These are phyloP conservation scores for Puntigrus tetrazona DNA, from an alignment of 2,113 vertebrate species.

Conservation along the genomic window DNA sequence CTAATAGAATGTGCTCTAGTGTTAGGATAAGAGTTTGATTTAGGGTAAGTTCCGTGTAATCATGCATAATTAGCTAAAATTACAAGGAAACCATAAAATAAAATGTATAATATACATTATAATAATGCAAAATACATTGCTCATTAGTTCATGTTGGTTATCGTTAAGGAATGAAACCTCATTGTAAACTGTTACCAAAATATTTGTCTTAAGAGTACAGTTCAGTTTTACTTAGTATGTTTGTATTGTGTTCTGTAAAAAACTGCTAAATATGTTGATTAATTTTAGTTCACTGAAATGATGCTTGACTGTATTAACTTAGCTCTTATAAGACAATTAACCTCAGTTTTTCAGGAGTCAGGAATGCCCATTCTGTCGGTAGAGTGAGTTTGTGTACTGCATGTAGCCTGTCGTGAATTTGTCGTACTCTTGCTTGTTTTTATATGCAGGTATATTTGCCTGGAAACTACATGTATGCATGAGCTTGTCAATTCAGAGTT, in stretches of 20 bases:
- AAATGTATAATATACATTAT: no score
- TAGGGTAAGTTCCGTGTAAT: neutral
- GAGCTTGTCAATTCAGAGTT: constrained; percentile 38
- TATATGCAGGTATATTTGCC: constrained; percentile 8
- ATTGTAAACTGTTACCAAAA: neutral
- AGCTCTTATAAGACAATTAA: neutral
- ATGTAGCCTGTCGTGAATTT: neutral
- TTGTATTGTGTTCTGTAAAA: neutral
- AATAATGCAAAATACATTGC: neutral
- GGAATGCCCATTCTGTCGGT: neutral
- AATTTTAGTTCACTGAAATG: no score
- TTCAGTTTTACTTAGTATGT: neutral
- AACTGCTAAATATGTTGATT: neutral
- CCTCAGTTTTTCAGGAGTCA: neutral
- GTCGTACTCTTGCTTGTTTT: constrained; percentile 22
- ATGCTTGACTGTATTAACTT: neutral
- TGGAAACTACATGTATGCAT: constrained; percentile 4
- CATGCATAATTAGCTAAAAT: neutral
- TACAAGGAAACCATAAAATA: neutral
- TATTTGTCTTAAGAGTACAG: neutral
- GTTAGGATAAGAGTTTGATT: neutral
- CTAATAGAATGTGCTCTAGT: neutral
- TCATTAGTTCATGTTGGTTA: no score
- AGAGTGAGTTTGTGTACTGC: constrained; percentile 16
- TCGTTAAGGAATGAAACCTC: no score